phyloP scores from a whole-genome alignment of 2,888 invertebrate genomes.

The Argyra leucocephala region DNA sequence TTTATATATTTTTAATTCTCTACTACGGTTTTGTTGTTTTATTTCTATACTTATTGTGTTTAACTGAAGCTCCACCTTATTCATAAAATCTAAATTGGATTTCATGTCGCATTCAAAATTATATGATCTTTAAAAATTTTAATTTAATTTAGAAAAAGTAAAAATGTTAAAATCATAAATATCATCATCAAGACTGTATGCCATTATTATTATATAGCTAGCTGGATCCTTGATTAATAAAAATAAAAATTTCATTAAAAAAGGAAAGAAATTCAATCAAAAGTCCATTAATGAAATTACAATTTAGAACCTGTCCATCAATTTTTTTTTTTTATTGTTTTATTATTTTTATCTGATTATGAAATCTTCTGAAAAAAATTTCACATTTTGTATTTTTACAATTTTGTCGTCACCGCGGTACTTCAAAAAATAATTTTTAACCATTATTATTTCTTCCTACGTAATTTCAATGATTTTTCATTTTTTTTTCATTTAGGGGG shows the following conservation, averaged over 20 bases:
- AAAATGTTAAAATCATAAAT: too few species aligned
- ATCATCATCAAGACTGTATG: too few species aligned
- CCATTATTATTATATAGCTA: too few species aligned
- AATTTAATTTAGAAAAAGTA: too few species aligned
- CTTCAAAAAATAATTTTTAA: neutral
- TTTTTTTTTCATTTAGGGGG: neutral
- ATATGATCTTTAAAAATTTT: too few species aligned
- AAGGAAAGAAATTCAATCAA: neutral
- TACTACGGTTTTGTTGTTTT: too few species aligned
- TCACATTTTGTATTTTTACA: neutral
- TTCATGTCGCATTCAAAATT: too few species aligned
- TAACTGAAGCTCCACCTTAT: too few species aligned
- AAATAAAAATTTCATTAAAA: neutral
- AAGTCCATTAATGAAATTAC: slow-evolving; percentile 1
- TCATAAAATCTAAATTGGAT: too few species aligned
- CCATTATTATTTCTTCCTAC: neutral
- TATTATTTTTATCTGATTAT: neutral
- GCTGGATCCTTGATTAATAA: neutral
- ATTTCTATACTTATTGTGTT: too few species aligned
- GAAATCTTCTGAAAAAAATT: neutral
- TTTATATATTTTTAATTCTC: too few species aligned
- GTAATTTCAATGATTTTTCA: neutral
- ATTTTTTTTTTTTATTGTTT: neutral
- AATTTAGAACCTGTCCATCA: slow-evolving; percentile 4
- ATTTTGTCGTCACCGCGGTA: neutral